Conservation (phyloP, 2,113 vertebrate genomes). For the Nothocercus nigrocapillus region DNA sequence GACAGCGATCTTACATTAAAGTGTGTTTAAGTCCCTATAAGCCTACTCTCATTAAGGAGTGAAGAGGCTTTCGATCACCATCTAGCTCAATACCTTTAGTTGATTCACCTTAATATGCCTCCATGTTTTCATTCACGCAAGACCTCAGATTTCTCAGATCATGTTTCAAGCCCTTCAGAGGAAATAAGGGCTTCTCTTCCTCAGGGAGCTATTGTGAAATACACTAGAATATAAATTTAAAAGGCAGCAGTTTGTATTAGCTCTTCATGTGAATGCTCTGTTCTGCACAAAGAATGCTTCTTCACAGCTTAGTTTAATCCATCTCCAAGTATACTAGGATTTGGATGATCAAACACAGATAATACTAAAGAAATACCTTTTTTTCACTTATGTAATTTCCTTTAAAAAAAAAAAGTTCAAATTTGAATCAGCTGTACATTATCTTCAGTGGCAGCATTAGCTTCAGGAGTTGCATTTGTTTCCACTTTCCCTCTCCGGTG, state of each 20-base stretch:
- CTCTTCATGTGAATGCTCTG: neutral
- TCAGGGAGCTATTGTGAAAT: constrained; percentile 45
- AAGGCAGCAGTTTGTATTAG: constrained; percentile 4
- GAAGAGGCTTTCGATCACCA: neutral
- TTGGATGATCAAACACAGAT: neutral
- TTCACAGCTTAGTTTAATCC: neutral
- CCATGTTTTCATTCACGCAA: neutral
- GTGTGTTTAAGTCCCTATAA: neutral
- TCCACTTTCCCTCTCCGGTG: neutral
- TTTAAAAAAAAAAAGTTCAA: neutral
- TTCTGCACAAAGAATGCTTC: neutral
- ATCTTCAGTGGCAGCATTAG: neutral
- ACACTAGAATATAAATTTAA: neutral
- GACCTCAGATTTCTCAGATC: constrained; percentile 37
- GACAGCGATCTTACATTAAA: neutral
- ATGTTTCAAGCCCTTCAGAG: constrained; percentile 50
- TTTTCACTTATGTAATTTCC: neutral
- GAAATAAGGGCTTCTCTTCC: constrained; percentile 49
- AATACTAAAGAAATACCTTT: neutral
- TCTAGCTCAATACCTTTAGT: neutral
- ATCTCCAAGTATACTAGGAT: neutral
- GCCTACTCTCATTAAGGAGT: neutral
- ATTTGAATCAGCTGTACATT: neutral
- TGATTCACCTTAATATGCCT: constrained; percentile 10
- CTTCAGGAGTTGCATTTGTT: neutral